These are phyloP conservation scores for Acropora yongei DNA, from an alignment of 64 coral and sea anemone species.

Conservation along the genomic window DNA sequence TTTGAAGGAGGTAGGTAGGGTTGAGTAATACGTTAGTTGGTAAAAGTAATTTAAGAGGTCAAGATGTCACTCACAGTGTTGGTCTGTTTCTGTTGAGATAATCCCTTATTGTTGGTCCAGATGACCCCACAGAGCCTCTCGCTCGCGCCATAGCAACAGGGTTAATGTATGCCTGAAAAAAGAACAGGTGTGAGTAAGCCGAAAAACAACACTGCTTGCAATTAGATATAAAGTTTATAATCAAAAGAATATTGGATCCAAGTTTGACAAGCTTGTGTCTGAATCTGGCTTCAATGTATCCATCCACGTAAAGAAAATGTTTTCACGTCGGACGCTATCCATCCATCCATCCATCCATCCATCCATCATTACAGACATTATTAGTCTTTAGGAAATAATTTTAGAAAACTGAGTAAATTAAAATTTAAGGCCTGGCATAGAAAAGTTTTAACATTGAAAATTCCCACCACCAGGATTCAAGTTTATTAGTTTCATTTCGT, in stretches of 20 bases:
- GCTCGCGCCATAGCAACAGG: constrained; percentile 41
- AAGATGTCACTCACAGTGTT: constrained; percentile 46
- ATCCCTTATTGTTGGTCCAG: constrained; percentile 61
- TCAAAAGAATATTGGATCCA: background rate
- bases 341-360: too few species aligned
- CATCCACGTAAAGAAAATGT: too few species aligned
- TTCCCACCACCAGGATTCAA: too few species aligned
- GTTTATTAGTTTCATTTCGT: too few species aligned
- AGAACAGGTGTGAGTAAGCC: background rate
- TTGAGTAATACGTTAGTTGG: background rate
- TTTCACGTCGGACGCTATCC: too few species aligned
- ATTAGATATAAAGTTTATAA: background rate
- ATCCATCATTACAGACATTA: too few species aligned
- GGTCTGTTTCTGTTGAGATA: constrained; percentile 66
- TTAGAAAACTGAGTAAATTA: too few species aligned
- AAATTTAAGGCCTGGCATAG: too few species aligned
- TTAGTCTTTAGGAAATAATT: too few species aligned
- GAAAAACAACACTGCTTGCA: background rate
- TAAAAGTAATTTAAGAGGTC: background rate
- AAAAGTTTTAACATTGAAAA: too few species aligned
- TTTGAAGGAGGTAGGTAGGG: background rate
- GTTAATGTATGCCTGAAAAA: constrained; percentile 44
- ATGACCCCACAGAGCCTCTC: background rate
- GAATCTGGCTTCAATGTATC: too few species aligned
- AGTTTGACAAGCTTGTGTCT: too few species aligned